phyloP scores from a whole-genome alignment of 2,797 vertebrate genomes.

The Myiothlypis chrysogaster region DNA sequence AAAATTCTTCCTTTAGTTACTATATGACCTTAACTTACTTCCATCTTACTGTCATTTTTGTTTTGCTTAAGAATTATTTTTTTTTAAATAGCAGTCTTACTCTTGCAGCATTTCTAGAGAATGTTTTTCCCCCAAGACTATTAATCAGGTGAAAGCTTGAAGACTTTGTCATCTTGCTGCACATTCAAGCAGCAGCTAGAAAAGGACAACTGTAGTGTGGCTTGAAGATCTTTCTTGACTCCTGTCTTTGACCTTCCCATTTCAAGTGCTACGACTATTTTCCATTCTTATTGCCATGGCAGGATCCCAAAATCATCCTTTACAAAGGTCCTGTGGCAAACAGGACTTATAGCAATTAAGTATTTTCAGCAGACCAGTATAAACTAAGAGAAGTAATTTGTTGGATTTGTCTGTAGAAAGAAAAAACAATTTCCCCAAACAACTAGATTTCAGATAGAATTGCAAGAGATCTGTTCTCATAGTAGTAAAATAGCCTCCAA shows the following conservation, averaged over 20 bases:
- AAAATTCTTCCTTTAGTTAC: not conserved
- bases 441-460: not conserved
- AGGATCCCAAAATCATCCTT: not conserved
- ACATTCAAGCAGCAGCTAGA: not conserved
- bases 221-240: not conserved
- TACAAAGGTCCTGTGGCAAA: not conserved
- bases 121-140: not conserved
- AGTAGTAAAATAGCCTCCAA: not conserved
- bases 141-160: not conserved
- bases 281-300: not conserved
- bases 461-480: not conserved
- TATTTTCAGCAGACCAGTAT: not conserved
- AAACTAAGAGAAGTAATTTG: not conserved
- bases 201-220: not conserved
- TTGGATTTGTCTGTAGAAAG: not conserved
- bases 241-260: not conserved
- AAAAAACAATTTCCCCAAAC: not conserved
- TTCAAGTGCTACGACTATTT: not conserved
- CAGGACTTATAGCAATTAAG: not conserved
- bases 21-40: not conserved
- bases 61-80: not conserved
- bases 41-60: not conserved
- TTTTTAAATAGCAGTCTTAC: not conserved
- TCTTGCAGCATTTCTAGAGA: not conserved
- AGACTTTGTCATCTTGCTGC: not conserved